phyloP scores from a whole-genome alignment of 1,140 invertebrate genomes.

The Rhagoletis pomonella region DNA sequence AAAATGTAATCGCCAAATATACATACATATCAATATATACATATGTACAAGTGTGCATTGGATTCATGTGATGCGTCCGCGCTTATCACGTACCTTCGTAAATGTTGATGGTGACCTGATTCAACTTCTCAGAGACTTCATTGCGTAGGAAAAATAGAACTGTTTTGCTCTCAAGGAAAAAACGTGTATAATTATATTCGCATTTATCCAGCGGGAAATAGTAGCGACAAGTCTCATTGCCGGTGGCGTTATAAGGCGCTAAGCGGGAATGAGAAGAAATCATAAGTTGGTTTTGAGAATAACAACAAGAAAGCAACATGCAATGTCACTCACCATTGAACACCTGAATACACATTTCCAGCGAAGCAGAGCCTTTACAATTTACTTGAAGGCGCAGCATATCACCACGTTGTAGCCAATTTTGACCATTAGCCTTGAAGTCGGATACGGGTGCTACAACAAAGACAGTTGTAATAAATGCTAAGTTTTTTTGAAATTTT shows the following conservation, averaged over 20 bases:
- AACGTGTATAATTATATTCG: slow-evolving; percentile 80
- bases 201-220: slow-evolving; percentile 75
- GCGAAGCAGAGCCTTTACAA: slow-evolving; percentile 83
- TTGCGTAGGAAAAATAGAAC: slow-evolving; percentile 85
- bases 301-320: background rate
- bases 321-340: slow-evolving; percentile 61
- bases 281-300: background rate
- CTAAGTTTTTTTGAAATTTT: slow-evolving; percentile 14
- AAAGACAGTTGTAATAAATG: slow-evolving; percentile 62
- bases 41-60: too few species aligned
- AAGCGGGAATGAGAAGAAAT: slow-evolving; percentile 60
- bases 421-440: slow-evolving; percentile 81
- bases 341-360: slow-evolving; percentile 80
- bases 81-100: slow-evolving; percentile 81
- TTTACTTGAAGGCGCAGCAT: slow-evolving; percentile 81
- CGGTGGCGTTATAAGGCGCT: slow-evolving; percentile 85
- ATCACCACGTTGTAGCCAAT: slow-evolving; percentile 88
- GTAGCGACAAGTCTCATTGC: slow-evolving; percentile 82
- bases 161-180: slow-evolving; percentile 79
- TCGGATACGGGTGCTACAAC: slow-evolving; percentile 80
- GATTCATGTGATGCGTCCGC: background rate
- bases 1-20: slow-evolving; percentile 1
- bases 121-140: slow-evolving; percentile 81
- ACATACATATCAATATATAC: background rate
- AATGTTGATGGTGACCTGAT: slow-evolving; percentile 83